Percentiles rank a stretch among this genome's conserved stretches.
phyloP scores from a whole-genome alignment of 2,797 vertebrate species.

The Poecilia wingei region DNA sequence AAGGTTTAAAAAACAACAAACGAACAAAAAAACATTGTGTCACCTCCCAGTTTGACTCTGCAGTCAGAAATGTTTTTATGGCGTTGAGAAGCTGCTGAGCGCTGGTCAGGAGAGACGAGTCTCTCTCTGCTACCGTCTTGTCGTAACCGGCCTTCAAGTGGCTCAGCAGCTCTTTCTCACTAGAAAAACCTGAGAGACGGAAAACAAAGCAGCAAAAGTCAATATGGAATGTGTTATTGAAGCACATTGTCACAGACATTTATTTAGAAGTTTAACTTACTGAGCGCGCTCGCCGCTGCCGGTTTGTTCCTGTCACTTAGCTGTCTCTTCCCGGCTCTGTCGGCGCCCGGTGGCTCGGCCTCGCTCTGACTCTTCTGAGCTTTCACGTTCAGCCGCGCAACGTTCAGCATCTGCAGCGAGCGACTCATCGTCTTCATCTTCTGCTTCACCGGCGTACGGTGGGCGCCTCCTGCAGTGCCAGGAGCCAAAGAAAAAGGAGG shows the following conservation, averaged over 20 bases:
- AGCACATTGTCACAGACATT: background rate
- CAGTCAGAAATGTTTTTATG: conserved; percentile 81
- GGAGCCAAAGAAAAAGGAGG: background rate
- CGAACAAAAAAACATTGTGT: conserved; percentile 28
- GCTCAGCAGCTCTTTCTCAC: conserved; percentile 86
- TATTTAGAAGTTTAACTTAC: conserved; percentile 72
- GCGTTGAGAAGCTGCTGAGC: conserved; percentile 81
- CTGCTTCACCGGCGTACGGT: conserved; percentile 93
- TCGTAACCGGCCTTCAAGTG: conserved; percentile 84
- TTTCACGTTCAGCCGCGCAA: conserved; percentile 92
- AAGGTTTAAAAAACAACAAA: background rate
- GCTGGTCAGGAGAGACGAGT: conserved; percentile 61
- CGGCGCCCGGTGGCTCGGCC: conserved; percentile 68
- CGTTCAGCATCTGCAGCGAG: conserved; percentile 96
- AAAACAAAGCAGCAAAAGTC: background rate
- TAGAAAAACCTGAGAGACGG: conserved; percentile 82
- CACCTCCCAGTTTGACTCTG: conserved; percentile 81
- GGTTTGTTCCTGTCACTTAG: conserved; percentile 77
- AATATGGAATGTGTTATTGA: background rate
- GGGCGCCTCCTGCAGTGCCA: conserved; percentile 82
- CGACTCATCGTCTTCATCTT: conserved; percentile 99
- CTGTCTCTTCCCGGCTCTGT: conserved; percentile 70
- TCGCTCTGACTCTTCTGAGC: conserved; percentile 89
- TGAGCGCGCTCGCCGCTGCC: conserved; percentile 38
- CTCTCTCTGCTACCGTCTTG: conserved; percentile 76